These are phyloP conservation scores for Pycnomerus fuliginosus DNA, from an alignment of 2,888 invertebrate species.

Conservation along the genomic window DNA sequence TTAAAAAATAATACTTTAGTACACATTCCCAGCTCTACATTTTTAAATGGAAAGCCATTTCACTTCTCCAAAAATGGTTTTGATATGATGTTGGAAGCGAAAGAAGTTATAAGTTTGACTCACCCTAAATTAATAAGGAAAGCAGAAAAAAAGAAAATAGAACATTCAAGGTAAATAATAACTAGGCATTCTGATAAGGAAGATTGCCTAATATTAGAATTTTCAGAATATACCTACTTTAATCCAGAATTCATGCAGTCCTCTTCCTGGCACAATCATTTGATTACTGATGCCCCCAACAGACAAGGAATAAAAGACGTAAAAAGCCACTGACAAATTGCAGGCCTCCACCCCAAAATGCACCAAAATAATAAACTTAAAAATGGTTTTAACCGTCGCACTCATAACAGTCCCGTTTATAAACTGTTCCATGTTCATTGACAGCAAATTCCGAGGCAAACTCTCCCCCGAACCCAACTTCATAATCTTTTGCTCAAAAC, in stretches of 20 bases:
- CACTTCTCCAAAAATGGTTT: no score
- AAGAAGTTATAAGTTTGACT: no score
- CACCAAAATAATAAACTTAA: constrained; percentile 32
- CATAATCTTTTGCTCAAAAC: constrained; percentile 17
- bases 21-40: no score
- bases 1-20: no score
- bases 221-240: constrained; percentile 1
- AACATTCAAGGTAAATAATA: no score
- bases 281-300: constrained; percentile 32
- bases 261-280: constrained; percentile 13
- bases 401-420: constrained; percentile 28
- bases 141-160: no score
- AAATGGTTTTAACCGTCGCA: constrained; percentile 24
- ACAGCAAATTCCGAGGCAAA: constrained; percentile 7
- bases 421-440: constrained; percentile 33
- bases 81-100: no score
- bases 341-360: constrained; percentile 34
- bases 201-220: no score
- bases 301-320: constrained; percentile 38
- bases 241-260: constrained; percentile 18
- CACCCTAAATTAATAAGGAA: no score
- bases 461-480: constrained; percentile 2
- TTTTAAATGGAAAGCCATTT: no score
- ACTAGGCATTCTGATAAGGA: no score
- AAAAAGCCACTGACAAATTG: constrained; percentile 37